Percentiles rank a stretch among this genome's conserved stretches.
Evolutionary conservation across 2,797 vertebrate genomes (phyloP).

Genomic region (Enteromius radiatus): DNA sequence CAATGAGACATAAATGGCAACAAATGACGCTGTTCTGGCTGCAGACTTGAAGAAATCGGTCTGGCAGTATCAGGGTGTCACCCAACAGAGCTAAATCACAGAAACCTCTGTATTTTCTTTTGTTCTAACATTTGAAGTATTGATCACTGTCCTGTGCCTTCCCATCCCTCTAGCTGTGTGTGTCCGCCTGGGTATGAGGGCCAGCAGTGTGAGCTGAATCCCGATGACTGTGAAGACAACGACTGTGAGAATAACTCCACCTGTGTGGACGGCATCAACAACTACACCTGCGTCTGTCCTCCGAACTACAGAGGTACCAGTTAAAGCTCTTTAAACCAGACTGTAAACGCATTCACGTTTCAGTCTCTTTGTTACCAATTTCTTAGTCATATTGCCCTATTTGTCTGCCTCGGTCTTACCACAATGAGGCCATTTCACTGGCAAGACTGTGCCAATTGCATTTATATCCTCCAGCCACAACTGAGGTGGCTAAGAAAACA

Average conservation of each 20-base stretch:
- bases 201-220: slow-evolving; percentile 89
- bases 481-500: slow-evolving; percentile 67
- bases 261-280: slow-evolving; percentile 94
- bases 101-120: slow-evolving; percentile 34
- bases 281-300: slow-evolving; percentile 92
- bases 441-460: slow-evolving; percentile 31
- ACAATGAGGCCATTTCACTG: slow-evolving; percentile 21
- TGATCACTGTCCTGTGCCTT: slow-evolving; percentile 36
- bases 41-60: not conserved
- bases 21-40: slow-evolving; percentile 6
- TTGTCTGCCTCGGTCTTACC: slow-evolving; percentile 32
- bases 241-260: slow-evolving; percentile 98
- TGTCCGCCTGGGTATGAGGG: slow-evolving; percentile 92
- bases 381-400: slow-evolving; percentile 19
- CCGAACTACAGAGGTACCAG: slow-evolving; percentile 88
- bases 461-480: slow-evolving; percentile 39
- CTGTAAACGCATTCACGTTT: not conserved
- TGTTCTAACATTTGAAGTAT: slow-evolving; percentile 42
- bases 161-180: slow-evolving; percentile 81
- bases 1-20: slow-evolving; percentile 2
- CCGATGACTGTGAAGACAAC: slow-evolving; percentile 96
- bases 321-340: not conserved
- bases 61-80: not conserved
- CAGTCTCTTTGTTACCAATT: slow-evolving; percentile 3
- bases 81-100: slow-evolving; percentile 20